Evolutionary conservation across 2,113 vertebrate species (phyloP).

Genomic region (Capricornis sumatraensis): DNA sequence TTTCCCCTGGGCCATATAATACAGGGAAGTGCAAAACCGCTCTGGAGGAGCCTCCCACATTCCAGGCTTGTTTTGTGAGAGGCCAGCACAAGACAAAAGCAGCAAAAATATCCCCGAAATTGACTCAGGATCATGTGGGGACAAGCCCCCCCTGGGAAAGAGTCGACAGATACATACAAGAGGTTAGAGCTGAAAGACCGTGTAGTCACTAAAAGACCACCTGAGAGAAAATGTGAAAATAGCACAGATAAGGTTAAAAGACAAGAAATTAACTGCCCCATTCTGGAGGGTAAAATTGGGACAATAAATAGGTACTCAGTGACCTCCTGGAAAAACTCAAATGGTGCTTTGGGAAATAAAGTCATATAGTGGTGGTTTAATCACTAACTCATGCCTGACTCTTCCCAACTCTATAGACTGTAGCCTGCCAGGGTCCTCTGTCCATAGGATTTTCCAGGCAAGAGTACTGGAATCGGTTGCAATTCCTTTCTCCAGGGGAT

Average conservation of each 20-base stretch:
- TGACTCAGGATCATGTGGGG: neutral
- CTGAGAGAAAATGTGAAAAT: neutral
- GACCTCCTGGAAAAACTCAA: neutral
- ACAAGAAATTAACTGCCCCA: neutral
- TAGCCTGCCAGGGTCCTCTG: neutral
- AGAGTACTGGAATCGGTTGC: neutral
- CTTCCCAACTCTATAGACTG: accelerated
- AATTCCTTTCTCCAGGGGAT: neutral
- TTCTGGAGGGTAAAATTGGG: neutral
- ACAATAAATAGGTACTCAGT: neutral
- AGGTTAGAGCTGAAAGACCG: neutral
- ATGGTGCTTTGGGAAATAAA: neutral
- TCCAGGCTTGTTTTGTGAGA: neutral
- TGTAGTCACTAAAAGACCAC: neutral
- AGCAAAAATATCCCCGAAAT: neutral
- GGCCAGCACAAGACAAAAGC: neutral
- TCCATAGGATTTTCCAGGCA: neutral
- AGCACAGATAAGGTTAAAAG: neutral
- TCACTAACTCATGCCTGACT: neutral
- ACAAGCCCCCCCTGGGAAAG: neutral
- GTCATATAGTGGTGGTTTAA: neutral
- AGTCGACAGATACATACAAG: neutral
- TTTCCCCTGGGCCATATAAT: neutral
- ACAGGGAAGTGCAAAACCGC: neutral
- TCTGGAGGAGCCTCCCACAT: neutral